Evolutionary conservation across 2,797 vertebrate species (phyloP).

Genomic region (Tenualosa ilisha): DNA sequence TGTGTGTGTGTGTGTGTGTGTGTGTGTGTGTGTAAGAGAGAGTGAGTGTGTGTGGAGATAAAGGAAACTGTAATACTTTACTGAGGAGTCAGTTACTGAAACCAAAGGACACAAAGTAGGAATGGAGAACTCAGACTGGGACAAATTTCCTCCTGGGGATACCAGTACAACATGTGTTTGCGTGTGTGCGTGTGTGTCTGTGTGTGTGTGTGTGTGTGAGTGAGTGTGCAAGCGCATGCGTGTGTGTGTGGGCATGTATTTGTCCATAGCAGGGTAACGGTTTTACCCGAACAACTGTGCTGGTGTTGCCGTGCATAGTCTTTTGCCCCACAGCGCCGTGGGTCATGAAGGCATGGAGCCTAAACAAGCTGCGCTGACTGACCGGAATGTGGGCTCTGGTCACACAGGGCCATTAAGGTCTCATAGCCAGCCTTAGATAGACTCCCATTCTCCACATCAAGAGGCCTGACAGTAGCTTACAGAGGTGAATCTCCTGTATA

Average conservation of each 20-base stretch:
- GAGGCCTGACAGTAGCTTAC: background rate
- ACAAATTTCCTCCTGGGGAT: too few relatives aligned
- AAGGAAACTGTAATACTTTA: background rate
- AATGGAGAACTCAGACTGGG: background rate
- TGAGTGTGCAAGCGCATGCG: slow-evolving; percentile 32
- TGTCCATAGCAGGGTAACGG: background rate
- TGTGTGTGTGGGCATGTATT: slow-evolving; percentile 35
- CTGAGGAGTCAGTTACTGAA: background rate
- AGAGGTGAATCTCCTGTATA: background rate
- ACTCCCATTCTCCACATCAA: background rate
- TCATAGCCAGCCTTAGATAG: background rate
- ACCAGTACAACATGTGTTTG: background rate
- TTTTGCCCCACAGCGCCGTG: background rate
- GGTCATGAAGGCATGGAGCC: background rate
- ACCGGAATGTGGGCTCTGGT: background rate
- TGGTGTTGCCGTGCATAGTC: background rate
- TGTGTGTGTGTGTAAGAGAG: background rate
- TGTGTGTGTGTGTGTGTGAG: slow-evolving; percentile 41
- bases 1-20: background rate
- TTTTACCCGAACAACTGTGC: background rate
- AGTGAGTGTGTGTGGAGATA: background rate
- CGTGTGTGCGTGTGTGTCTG: slow-evolving; percentile 24
- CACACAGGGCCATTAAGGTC: background rate
- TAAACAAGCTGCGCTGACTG: background rate
- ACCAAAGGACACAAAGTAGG: background rate